These are phyloP conservation scores for Fringilla coelebs DNA, from an alignment of 2,797 vertebrate species.

Conservation along the genomic window DNA sequence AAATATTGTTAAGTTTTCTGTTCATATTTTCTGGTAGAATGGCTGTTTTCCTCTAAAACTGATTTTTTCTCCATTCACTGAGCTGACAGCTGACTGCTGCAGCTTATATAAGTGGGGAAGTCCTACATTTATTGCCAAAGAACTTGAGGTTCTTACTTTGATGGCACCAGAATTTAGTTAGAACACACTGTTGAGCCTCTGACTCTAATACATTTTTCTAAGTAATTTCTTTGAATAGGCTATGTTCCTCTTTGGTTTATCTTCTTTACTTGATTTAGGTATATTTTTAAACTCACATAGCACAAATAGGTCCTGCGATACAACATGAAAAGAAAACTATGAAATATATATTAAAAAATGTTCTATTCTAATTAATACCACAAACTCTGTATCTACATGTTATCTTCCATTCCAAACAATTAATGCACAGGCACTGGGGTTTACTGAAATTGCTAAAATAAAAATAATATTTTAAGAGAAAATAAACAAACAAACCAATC, in stretches of 20 bases:
- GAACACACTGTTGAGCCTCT: neutral
- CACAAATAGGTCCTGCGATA: neutral
- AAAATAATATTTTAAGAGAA: neutral
- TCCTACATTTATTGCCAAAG: neutral
- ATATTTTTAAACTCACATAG: neutral
- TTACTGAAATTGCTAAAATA: neutral
- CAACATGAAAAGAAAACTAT: neutral
- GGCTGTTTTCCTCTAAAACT: neutral
- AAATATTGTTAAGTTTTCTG: neutral
- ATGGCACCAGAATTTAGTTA: neutral
- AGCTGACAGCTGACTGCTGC: neutral
- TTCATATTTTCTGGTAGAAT: neutral
- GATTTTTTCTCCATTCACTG: neutral
- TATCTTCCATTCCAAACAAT: neutral
- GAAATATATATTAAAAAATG: neutral
- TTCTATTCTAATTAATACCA: neutral
- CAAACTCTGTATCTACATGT: fast-evolving
- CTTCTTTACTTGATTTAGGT: neutral
- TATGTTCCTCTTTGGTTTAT: neutral
- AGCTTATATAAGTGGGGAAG: neutral
- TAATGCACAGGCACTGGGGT: neutral
- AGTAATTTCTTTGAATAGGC: neutral
- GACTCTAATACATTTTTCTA: neutral
- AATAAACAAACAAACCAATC: neutral
- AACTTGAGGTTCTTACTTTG: neutral